Evolutionary conservation across 2,888 invertebrate genomes (phyloP), one percentile per base, ranked within the genome.

Genomic region (Helicoverpa assulta): DNA sequence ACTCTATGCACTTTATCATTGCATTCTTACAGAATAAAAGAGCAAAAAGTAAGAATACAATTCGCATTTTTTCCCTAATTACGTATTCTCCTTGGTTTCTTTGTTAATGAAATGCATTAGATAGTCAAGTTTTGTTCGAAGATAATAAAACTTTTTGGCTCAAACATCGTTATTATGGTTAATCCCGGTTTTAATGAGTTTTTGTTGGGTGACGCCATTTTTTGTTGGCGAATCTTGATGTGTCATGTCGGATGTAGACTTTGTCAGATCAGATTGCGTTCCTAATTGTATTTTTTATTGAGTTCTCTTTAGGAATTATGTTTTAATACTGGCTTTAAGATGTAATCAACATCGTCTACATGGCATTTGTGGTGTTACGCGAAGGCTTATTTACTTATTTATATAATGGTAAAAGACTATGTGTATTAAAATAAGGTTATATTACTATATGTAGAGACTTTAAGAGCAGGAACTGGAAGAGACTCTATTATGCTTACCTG

Each of bases 61-160:
- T 63, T 70, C 64, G 12, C 29, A 51, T 57, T 57, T 53, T 47
- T 58, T 56, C 65, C 56, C 56, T 58, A 75, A 82, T 83, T 80
- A 73, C 55, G 76, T 78, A 80, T 83, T 82, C 80, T 66, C 57
- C 59, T 78, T 76, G 74, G 76, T 78, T 70, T 64, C 67, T 73
- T 80, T 80, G 78, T 71, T 83, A 83, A 83, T 83, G 70, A 76
- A 82, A 83, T 83, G 84, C 84, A 83, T 83, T 76, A 78, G 66
- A 78, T 78, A 69, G 73, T 78, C 78, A 83, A 82, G 70, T 83
- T 83, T 75, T 83, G 73, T 74, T 73, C 78, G 70, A 70, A 84
- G 84, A 78, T 83, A 78, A 80, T 82, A 80, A 78, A 83, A 83
- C 78, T 83, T 83, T 78, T 64, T 52, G 73, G 71, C 73, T 82